phyloP scores from a whole-genome alignment of 2,113 vertebrate species.

The Fulmarus glacialis region DNA sequence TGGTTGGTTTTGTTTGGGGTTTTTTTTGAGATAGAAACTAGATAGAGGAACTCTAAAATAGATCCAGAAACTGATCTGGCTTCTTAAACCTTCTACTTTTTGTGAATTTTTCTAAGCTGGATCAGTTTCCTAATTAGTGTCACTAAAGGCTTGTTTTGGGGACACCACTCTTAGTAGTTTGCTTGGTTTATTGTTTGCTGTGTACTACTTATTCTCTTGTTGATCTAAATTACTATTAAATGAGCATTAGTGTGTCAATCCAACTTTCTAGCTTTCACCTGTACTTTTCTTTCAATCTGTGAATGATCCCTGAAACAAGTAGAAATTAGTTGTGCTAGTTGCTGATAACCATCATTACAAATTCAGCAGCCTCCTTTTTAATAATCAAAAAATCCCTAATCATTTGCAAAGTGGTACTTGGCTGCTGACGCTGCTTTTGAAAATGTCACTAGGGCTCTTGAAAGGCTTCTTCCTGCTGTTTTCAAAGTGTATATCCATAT shows the following conservation, averaged over 20 bases:
- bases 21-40: neutral
- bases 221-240: neutral
- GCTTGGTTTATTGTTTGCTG: neutral
- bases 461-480: slow-evolving; percentile 27
- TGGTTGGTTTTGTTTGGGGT: too few species aligned
- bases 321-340: neutral
- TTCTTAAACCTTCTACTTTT: neutral
- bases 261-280: neutral
- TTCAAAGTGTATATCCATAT: neutral
- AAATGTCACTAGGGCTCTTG: slow-evolving; percentile 26
- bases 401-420: neutral
- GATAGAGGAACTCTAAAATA: neutral
- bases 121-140: neutral
- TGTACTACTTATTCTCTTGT: neutral
- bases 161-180: neutral
- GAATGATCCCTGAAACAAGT: neutral
- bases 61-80: neutral
- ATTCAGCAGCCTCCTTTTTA: slow-evolving; percentile 4
- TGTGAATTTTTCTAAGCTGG: neutral
- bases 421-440: slow-evolving; percentile 9
- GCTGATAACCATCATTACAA: slow-evolving; percentile 6
- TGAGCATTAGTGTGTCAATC: neutral
- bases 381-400: slow-evolving; percentile 46
- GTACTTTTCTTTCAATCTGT: neutral
- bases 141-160: neutral